A percentile compares a stretch with the other conserved stretches of the same genome.
These are phyloP conservation scores for Fistularia commersonii DNA, from an alignment of 2,797 vertebrate species.

Conservation along the genomic window DNA sequence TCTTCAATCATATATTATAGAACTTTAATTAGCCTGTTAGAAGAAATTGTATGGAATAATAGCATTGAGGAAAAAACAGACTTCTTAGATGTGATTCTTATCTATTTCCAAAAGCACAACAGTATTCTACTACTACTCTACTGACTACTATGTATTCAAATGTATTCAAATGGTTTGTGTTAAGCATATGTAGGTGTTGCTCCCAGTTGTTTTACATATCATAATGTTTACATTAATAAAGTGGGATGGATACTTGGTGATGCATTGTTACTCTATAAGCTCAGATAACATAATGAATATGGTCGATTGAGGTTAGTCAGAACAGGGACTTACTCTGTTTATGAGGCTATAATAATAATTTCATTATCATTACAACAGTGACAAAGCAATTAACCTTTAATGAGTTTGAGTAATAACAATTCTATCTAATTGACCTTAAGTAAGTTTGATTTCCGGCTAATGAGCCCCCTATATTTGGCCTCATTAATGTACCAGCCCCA, in stretches of 20 bases:
- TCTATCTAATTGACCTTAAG: slow-evolving; percentile 57
- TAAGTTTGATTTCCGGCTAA: slow-evolving; percentile 56
- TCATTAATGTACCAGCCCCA: slow-evolving; percentile 53
- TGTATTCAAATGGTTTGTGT: no score
- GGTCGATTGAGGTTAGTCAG: slow-evolving; percentile 21
- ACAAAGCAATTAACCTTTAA: slow-evolving; percentile 60
- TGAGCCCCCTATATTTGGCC: slow-evolving; percentile 58
- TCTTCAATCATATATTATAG: no score
- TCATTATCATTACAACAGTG: slow-evolving; percentile 56
- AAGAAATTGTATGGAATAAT: no score
- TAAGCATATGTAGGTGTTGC: no score
- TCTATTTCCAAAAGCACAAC: no score
- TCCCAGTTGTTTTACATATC: no score
- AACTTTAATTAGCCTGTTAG: no score
- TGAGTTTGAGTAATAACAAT: slow-evolving; percentile 59
- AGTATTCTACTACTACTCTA: no score
- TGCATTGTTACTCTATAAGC: background rate
- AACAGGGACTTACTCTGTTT: slow-evolving; percentile 32
- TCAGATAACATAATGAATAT: slow-evolving; percentile 17
- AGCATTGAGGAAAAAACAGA: no score
- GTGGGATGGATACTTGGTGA: background rate
- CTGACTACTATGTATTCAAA: no score
- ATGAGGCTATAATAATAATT: slow-evolving; percentile 47
- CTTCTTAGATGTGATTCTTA: no score
- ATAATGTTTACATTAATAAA: no score